Evolutionary conservation across 1,140 invertebrate genomes (phyloP).

Genomic region (Thrips palmi): DNA sequence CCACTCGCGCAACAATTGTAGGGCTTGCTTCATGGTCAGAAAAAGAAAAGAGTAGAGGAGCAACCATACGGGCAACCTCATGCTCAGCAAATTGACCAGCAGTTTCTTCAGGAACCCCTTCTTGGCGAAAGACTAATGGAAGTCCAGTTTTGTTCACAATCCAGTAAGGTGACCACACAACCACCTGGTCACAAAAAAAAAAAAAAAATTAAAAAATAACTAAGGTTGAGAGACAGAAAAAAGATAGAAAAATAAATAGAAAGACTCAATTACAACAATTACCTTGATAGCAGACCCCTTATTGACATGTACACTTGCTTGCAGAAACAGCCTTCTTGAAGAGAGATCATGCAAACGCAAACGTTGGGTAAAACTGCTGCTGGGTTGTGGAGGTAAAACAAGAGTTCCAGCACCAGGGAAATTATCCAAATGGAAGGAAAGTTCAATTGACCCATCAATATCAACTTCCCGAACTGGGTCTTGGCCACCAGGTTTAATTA

Average conservation of each 20-base stretch:
- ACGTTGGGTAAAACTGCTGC: slow-evolving; percentile 25
- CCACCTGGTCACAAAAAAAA: slow-evolving; percentile 44
- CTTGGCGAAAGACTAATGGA: slow-evolving; percentile 85
- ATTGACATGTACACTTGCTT: slow-evolving; percentile 32
- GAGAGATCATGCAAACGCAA: slow-evolving; percentile 49
- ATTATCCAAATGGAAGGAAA: slow-evolving; percentile 62
- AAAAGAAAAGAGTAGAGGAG: slow-evolving; percentile 88
- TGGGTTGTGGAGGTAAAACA: slow-evolving; percentile 25
- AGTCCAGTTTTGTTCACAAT: slow-evolving; percentile 89
- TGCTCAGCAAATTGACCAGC: slow-evolving; percentile 92
- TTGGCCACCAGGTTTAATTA: slow-evolving; percentile 33
- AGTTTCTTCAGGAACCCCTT: slow-evolving; percentile 55
- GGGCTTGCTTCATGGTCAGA: slow-evolving; percentile 64
- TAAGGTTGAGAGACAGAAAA: slow-evolving; percentile 5
- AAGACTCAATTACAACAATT: slow-evolving; percentile 6
- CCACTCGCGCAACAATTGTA: slow-evolving; percentile 46
- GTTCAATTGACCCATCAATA: slow-evolving; percentile 43
- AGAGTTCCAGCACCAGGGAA: slow-evolving; percentile 51
- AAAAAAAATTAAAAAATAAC: slow-evolving; percentile 7
- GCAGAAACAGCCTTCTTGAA: slow-evolving; percentile 53
- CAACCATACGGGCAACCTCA: slow-evolving; percentile 77
- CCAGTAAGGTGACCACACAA: slow-evolving; percentile 79
- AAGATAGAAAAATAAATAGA: slow-evolving; percentile 9
- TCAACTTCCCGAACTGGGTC: slow-evolving; percentile 36
- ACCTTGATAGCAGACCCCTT: slow-evolving; percentile 37